Conservation (phyloP, 2,113 vertebrate species). For the Meles meles region DNA sequence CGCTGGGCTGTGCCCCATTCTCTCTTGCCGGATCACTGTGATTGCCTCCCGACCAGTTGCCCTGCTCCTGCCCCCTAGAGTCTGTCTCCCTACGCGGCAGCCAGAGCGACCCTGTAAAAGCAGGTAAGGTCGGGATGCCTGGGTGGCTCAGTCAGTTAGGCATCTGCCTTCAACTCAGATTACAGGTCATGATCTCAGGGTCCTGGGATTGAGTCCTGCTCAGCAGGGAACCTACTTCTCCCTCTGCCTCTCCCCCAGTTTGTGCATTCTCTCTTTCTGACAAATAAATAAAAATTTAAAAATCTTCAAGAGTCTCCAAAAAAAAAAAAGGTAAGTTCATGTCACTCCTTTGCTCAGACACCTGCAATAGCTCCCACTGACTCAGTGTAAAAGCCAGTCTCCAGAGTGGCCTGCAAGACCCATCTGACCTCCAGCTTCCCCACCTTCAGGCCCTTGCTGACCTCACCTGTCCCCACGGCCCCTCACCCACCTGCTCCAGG, state of each 20-base stretch:
- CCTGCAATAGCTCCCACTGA: neutral
- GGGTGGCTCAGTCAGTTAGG: no score
- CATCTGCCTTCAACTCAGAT: no score
- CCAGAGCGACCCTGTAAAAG: neutral
- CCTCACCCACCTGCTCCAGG: neutral
- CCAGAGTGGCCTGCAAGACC: neutral
- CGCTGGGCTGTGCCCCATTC: neutral
- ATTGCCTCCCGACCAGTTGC: neutral
- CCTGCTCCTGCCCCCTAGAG: neutral
- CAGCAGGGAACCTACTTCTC: no score
- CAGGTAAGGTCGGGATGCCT: neutral
- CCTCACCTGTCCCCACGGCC: no score
- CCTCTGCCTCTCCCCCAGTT: no score
- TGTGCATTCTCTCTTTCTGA: no score
- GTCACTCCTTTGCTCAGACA: neutral
- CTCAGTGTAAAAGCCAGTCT: neutral
- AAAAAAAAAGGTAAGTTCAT: neutral
- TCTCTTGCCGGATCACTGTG: neutral
- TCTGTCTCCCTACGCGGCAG: neutral
- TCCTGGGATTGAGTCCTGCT: no score
- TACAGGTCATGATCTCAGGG: no score
- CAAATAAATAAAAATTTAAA: no score
- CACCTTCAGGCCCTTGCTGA: rapidly evolving
- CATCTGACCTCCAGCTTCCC: neutral
- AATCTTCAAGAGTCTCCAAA: no score